Evolutionary conservation across 2,888 invertebrate genomes (phyloP).

Genomic region (Euphydryas editha): DNA sequence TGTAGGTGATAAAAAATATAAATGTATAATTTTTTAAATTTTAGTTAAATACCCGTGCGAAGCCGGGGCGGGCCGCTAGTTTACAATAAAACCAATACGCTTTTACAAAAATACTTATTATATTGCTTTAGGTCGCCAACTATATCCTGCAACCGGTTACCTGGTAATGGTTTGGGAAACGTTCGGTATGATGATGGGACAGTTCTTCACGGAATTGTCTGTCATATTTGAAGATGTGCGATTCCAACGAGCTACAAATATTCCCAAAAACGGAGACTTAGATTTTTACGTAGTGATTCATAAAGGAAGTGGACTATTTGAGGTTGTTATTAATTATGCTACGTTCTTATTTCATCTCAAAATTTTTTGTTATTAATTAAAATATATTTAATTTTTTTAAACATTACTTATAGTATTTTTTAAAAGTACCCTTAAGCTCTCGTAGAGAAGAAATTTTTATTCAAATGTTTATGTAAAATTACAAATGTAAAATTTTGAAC

Average conservation of each 20-base stretch:
- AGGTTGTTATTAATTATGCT: constrained; percentile 62
- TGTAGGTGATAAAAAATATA: no score
- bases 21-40: no score
- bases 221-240: constrained; percentile 93
- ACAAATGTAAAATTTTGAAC: neutral
- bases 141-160: constrained; percentile 95
- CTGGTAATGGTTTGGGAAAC: constrained; percentile 91
- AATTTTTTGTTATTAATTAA: neutral
- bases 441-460: no score
- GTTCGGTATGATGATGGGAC: constrained; percentile 87
- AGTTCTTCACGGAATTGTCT: constrained; percentile 87
- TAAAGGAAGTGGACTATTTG: constrained; percentile 87
- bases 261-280: constrained; percentile 86
- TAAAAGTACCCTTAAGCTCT: no score
- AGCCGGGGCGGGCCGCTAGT: no score
- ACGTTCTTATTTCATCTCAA: neutral
- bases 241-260: constrained; percentile 92
- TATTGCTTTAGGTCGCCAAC: constrained; percentile 83
- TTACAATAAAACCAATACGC: no score
- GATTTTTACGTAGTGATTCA: constrained; percentile 88
- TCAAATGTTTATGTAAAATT: no score
- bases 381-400: no score
- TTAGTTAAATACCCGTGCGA: no score
- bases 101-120: no score
- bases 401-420: no score